A percentile compares a stretch with the other conserved stretches of the same genome.
These are phyloP conservation scores for Nymphalis c-album DNA, from an alignment of 2,888 invertebrate species.

Conservation along the genomic window DNA sequence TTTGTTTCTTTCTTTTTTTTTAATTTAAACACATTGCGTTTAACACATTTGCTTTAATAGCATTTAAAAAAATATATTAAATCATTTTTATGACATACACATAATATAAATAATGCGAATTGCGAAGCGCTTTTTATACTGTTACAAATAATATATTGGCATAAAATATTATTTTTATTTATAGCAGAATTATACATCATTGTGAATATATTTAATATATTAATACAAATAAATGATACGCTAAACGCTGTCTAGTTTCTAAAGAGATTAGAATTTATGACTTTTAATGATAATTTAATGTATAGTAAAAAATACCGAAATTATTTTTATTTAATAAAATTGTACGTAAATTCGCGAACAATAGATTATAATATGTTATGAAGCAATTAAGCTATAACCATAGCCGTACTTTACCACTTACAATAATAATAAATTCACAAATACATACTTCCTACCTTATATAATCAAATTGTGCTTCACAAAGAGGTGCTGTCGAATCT, in stretches of 20 bases:
- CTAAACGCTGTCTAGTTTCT: no score
- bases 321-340: no score
- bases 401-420: neutral
- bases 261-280: no score
- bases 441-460: constrained; percentile 4
- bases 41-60: constrained; percentile 24
- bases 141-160: no score
- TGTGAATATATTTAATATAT: no score
- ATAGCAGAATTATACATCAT: no score
- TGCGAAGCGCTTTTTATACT: no score
- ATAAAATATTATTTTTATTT: no score
- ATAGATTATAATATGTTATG: constrained; percentile 16
- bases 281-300: no score
- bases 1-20: neutral
- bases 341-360: constrained; percentile 11
- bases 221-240: no score
- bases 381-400: neutral
- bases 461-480: constrained; percentile 36
- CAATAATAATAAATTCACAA: constrained; percentile 3
- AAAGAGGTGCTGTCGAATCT: constrained; percentile 28
- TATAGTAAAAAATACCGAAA: no score
- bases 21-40: constrained; percentile 25
- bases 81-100: neutral
- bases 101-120: neutral
- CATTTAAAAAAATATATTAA: constrained; percentile 6